Base-by-base conservation (phyloP, 2,113 vertebrate species). In the Saguinus midas region DNA sequence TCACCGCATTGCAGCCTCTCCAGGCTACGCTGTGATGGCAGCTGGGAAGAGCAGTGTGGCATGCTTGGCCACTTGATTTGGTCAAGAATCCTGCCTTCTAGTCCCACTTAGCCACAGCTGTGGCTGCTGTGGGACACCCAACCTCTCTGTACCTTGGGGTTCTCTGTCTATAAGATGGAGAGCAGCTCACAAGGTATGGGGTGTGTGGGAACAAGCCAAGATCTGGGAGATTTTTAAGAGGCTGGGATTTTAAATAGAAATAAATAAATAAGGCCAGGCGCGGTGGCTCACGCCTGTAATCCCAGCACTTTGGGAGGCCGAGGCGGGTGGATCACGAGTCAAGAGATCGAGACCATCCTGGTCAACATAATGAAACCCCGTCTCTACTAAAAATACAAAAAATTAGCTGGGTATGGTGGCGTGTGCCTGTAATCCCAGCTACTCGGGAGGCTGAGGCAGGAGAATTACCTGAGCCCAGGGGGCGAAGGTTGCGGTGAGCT, bases 121-220 rank as follows among this genome's bases (percentile, higher is more conserved):
- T 18, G n/a, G n/a, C 64, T 61, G 5, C n/a, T 2, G 2, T 11
- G 23, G 16, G 52, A 80, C n/a, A 52, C 12, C 2, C 0, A 29
- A 7, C 55, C 4, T n/a, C 20, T 27, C 48, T 32, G 20, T 11
- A 61, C 25, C 25, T 23, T 68, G 14, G 17, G 79, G 20, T 43
- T 57, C 40, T 75, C 37, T 6, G 1, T 61, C 23, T 68, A 5
- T 73, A 87, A 50, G 68, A 50, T 73, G 58, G 4, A 58, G 40
- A 40, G 32, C 25, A 43, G 2, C 82, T 61, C 29, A 37, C 32
- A 37, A 45, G n/a, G 10, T 27, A 8, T 20, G 40, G 40, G 5
- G 27, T 11, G 2, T 50, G 1, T 2, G 14, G 7, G 40, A 76
- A 50, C 50, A 48, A 3, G 2, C 32, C 37, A 5, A 23, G n/a